Evolutionary conservation across 2,797 vertebrate species (phyloP).

Genomic region (Sebastiscus tertius): DNA sequence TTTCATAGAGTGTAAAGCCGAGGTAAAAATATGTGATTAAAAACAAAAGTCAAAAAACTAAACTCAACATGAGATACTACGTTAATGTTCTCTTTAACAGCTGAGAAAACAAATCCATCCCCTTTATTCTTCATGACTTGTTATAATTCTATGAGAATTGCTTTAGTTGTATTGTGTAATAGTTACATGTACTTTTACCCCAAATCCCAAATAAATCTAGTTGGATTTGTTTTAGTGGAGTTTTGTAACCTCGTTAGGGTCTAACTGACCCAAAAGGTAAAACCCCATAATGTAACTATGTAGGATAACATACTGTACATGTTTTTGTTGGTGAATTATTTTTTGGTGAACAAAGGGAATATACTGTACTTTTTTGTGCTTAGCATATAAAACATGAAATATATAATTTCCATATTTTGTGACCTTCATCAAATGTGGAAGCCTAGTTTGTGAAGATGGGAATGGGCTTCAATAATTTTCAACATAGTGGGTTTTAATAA

Average conservation of each 20-base stretch:
- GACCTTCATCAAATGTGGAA: too few species aligned
- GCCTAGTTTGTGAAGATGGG: accelerated
- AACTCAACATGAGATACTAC: background rate
- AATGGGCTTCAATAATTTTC: too few species aligned
- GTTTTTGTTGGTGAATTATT: background rate
- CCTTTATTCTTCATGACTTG: too few species aligned
- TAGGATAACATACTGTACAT: too few species aligned
- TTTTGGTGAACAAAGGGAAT: background rate
- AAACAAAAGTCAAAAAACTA: background rate
- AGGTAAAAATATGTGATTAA: too few species aligned
- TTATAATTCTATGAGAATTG: background rate
- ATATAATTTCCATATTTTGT: background rate
- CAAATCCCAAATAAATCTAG: background rate
- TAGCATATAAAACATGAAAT: background rate
- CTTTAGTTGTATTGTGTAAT: too few species aligned
- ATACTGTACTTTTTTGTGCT: background rate
- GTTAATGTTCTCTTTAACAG: background rate
- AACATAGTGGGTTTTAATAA: too few species aligned
- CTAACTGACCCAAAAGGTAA: too few species aligned
- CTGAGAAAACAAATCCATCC: too few species aligned
- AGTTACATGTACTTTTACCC: background rate
- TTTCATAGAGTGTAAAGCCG: too few species aligned
- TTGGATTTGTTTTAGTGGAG: background rate
- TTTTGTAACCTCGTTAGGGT: background rate
- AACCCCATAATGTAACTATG: background rate